These are phyloP conservation scores for Rhinatrema bivittatum DNA, from an alignment of 2,797 vertebrate species.

Conservation along the genomic window DNA sequence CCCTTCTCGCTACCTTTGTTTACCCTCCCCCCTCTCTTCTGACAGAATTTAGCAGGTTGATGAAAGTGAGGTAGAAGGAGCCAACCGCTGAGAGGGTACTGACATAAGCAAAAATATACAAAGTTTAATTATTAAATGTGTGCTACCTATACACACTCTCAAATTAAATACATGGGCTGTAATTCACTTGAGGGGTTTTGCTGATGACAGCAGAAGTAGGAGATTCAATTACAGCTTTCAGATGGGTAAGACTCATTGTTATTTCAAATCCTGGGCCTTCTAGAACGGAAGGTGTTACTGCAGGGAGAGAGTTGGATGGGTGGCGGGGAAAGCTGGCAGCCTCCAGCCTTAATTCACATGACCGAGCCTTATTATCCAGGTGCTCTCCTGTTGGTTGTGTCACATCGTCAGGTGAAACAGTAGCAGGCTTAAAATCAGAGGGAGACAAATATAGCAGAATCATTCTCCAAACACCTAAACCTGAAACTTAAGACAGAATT, in stretches of 20 bases:
- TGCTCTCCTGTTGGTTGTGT: too few relatives aligned
- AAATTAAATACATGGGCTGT: constrained; percentile 8
- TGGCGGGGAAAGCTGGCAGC: not conserved
- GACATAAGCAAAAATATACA: fast-evolving
- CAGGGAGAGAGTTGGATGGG: constrained; percentile 17
- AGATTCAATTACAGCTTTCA: constrained; percentile 47
- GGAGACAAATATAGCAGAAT: too few relatives aligned
- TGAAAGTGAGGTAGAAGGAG: not conserved
- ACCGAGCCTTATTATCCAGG: not conserved
- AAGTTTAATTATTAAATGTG: constrained; percentile 8
- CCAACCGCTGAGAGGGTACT: fast-evolving
- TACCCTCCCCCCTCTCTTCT: not conserved
- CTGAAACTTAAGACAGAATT: too few relatives aligned
- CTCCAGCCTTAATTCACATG: constrained; percentile 24
- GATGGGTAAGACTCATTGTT: constrained; percentile 38
- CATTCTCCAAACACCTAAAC: too few relatives aligned
- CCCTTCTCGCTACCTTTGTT: not conserved
- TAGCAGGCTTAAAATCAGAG: too few relatives aligned
- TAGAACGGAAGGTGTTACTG: constrained; percentile 7
- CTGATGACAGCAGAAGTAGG: constrained; percentile 46
- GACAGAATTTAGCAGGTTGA: fast-evolving
- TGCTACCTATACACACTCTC: not conserved
- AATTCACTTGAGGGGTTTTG: constrained; percentile 27
- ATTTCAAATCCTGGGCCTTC: constrained; percentile 43
- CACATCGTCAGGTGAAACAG: too few relatives aligned